Evolutionary conservation across 1,140 invertebrate species (phyloP), one percentile per base, ranked within the genome.

Genomic region (Lethrus apterus): DNA sequence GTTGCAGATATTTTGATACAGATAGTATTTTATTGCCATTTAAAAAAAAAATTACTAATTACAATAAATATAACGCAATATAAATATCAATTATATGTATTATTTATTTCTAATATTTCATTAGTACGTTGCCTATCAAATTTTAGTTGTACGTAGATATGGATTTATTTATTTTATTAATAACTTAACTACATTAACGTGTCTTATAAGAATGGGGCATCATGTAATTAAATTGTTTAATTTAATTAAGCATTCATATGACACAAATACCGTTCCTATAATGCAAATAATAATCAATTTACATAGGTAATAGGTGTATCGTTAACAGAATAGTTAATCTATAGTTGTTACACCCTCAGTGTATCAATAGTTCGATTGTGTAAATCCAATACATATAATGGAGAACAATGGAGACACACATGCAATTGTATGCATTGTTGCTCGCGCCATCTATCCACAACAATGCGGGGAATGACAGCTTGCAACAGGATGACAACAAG

Each of bases 301-400:
- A 56, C 56, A 58, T 54, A 51, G 51, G 56, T 60, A 60, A 60
- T 60, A 49, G 56, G 58, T 60, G 54, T 60, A 60, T 60, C 56
- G 56, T 54, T 56, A 54, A 57, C 58, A 56, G 58, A 60, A 60
- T 60, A 59, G 58, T 60, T 60, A 60, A 60, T 60, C 56, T 56
- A 60, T 60, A 51, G 51, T 52, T 51, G 58, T 58, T 60, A 56
- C 55, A 56, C 54, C 58, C 56, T 56, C 47, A 50, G 46, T 52
- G 53, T 59, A 61, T 61, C 57, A 61, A 59, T 57, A 56, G 52
- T 49, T 49, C 33, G 47, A 49, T 49, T 59, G 48, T 50, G 26
- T 46, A 41, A n/a, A 48, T 32, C 52, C 53, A 57, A 57, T 57
- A 49, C 49, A 51, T 47, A 61, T 56, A 57, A 57, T 52, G 42